A percentile compares a stretch with the other conserved stretches of the same genome.
These are phyloP conservation scores for Tupiocoris notatus DNA, from an alignment of 2,888 invertebrate genomes.

Conservation along the genomic window DNA sequence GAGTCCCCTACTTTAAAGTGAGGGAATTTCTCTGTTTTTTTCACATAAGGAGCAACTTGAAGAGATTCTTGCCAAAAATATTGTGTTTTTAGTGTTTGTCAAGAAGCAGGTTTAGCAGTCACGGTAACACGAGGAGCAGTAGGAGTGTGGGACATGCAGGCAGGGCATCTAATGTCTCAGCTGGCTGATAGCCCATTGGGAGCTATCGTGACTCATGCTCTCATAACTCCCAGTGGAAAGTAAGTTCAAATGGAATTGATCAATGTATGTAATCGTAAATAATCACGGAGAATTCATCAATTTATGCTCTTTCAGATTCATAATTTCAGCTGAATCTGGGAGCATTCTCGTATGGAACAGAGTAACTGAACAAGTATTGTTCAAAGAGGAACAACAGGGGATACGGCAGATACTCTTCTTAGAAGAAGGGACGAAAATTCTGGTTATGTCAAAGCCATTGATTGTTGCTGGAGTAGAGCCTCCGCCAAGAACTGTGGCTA, in stretches of 20 bases:
- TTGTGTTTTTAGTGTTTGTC: conserved; percentile 67
- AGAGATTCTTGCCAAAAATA: too few species aligned
- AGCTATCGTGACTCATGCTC: conserved; percentile 90
- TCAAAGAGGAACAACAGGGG: conserved; percentile 78
- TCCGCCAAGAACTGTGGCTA: conserved; percentile 62
- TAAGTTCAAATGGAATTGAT: too few species aligned
- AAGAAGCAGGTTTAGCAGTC: conserved; percentile 77
- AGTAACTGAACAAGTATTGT: conserved; percentile 63
- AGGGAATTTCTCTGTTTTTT: too few species aligned
- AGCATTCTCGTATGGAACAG: conserved; percentile 87
- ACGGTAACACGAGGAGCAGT: conserved; percentile 93
- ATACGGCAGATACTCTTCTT: conserved; percentile 73
- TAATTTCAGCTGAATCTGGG: conserved; percentile 89
- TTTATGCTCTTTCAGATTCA: conserved; percentile 59
- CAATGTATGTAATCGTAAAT: too few species aligned
- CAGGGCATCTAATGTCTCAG: conserved; percentile 80
- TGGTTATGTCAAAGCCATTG: conserved; percentile 70
- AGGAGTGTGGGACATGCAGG: conserved; percentile 89
- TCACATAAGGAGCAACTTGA: too few species aligned
- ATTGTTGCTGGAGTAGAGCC: conserved; percentile 66
- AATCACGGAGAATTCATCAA: too few species aligned
- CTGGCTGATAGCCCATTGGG: conserved; percentile 88
- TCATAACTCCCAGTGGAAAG: conserved; percentile 81
- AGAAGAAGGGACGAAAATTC: conserved; percentile 70
- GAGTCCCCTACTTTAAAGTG: too few species aligned